Conservation (phyloP, 2,113 vertebrate species). For the Nyctereutes procyonoides region DNA sequence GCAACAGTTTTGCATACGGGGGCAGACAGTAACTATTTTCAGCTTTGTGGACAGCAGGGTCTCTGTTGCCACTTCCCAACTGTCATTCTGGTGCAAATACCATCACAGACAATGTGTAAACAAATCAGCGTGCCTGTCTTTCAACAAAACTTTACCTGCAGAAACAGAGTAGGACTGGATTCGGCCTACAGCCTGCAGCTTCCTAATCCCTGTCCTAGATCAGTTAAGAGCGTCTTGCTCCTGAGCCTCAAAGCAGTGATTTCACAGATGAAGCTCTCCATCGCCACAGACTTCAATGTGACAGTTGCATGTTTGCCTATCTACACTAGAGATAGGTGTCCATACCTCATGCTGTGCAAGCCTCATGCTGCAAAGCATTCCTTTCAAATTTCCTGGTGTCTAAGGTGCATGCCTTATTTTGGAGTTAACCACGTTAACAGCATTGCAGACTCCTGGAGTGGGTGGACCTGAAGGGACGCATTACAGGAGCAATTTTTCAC, state of each 20-base stretch:
- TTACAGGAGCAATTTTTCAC: slow-evolving; percentile 46
- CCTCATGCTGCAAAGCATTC: neutral
- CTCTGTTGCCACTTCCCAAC: neutral
- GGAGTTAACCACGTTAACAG: neutral
- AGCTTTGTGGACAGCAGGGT: neutral
- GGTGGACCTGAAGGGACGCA: neutral
- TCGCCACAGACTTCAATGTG: neutral
- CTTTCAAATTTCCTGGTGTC: neutral
- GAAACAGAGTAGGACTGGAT: neutral
- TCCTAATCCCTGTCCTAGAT: neutral
- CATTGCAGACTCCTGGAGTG: neutral
- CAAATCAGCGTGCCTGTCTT: neutral
- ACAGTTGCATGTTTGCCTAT: neutral
- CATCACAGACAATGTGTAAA: neutral
- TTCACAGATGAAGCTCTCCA: neutral
- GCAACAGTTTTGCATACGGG: neutral
- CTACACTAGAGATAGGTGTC: neutral
- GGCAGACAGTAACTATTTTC: neutral
- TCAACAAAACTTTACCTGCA: slow-evolving; percentile 6
- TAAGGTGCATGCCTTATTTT: neutral
- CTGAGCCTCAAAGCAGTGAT: neutral
- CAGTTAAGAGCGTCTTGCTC: neutral
- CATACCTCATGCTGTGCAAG: neutral
- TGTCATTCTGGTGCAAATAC: neutral
- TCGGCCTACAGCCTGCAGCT: neutral